Percentiles rank a stretch among this genome's conserved stretches.
These are phyloP conservation scores for Chalcis sispes DNA, from an alignment of 2,888 invertebrate genomes.

Conservation along the genomic window DNA sequence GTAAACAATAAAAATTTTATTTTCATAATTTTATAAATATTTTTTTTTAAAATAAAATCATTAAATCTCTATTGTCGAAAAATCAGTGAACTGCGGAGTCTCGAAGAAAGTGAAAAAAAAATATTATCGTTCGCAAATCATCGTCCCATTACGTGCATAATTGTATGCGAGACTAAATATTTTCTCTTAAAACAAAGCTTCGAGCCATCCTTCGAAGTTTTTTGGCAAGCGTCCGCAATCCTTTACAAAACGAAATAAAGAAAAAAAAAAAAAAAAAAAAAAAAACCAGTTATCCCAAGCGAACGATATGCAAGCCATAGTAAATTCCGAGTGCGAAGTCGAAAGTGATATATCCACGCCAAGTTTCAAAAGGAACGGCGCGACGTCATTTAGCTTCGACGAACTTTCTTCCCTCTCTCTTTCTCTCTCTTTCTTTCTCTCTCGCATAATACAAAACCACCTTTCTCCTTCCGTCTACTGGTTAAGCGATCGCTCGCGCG, in stretches of 20 bases:
- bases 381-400: conserved; percentile 5
- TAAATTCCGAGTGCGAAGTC: conserved; percentile 47
- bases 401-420: conserved; percentile 44
- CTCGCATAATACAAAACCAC: conserved; percentile 1
- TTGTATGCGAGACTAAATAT: neutral
- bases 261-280: neutral
- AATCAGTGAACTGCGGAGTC: too few relatives aligned
- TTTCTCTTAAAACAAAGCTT: conserved; percentile 19
- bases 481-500: neutral
- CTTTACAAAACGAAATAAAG: neutral
- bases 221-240: neutral
- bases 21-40: too few relatives aligned
- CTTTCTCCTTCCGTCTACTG: conserved; percentile 32
- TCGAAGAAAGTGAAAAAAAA: conserved; percentile 39
- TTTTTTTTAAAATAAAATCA: too few relatives aligned
- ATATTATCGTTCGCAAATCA: conserved; percentile 12
- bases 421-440: neutral
- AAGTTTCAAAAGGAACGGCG: neutral
- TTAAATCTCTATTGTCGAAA: too few relatives aligned
- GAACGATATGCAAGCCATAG: neutral
- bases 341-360: conserved; percentile 36
- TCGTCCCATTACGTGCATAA: neutral
- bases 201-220: neutral
- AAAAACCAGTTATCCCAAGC: neutral
- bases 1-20: too few relatives aligned